Evolutionary conservation across 2,797 vertebrate species (phyloP).

Genomic region (Darevskia mixta): DNA sequence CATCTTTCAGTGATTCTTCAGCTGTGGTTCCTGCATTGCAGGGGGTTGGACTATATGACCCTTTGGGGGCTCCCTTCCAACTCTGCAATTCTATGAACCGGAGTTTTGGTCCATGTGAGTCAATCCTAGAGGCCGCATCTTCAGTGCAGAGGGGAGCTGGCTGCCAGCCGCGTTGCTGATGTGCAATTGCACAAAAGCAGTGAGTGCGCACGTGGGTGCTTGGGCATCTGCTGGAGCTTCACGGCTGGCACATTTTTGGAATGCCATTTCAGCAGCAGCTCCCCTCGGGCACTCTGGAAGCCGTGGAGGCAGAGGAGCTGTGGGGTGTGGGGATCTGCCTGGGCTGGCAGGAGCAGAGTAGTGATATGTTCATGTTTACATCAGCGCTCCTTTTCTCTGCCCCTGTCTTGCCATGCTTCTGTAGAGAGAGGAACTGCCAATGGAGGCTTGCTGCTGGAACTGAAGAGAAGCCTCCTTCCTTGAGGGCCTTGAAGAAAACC

Average conservation of each 20-base stretch:
- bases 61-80: too few species aligned
- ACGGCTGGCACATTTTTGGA: neutral
- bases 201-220: neutral
- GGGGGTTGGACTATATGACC: too few species aligned
- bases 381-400: too few species aligned
- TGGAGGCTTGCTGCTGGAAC: neutral
- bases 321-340: neutral
- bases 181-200: too few species aligned
- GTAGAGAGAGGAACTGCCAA: neutral
- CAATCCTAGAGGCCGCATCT: neutral
- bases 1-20: too few species aligned
- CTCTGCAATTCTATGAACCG: neutral
- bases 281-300: neutral
- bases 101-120: neutral
- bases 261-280: neutral
- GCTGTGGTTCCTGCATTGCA: too few species aligned
- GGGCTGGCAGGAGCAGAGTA: neutral
- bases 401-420: neutral
- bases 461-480: rapidly evolving
- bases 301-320: neutral
- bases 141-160: neutral
- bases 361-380: neutral
- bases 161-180: neutral
- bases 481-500: neutral
- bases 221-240: neutral